Conservation (phyloP, 2,113 vertebrate species). For the Upupa epops region DNA sequence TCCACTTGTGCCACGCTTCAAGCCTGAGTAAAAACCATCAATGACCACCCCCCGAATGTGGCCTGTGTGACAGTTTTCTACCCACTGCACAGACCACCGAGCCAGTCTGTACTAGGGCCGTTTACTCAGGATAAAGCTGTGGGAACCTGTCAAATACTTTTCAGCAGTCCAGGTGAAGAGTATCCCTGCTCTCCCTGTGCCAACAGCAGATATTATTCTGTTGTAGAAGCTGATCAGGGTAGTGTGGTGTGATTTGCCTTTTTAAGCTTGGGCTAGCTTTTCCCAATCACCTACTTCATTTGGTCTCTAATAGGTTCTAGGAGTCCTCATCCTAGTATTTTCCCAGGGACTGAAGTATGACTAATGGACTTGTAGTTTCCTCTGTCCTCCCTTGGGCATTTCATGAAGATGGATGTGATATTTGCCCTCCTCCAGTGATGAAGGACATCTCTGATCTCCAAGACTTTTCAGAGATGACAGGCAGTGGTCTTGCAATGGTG, state of each 20-base stretch:
- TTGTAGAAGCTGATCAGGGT: background rate
- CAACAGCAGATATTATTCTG: background rate
- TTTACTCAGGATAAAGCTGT: background rate
- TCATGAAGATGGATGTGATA: background rate
- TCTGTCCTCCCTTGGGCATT: background rate
- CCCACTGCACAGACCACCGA: background rate
- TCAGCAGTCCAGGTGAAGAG: background rate
- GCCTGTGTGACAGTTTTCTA: background rate
- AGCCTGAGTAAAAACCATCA: background rate
- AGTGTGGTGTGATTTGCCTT: background rate
- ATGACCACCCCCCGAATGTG: background rate
- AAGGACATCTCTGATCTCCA: background rate
- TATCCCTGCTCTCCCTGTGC: background rate
- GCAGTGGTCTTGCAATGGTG: background rate
- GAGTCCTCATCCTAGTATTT: background rate
- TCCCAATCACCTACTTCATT: background rate
- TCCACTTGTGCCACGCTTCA: background rate
- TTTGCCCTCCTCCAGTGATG: background rate
- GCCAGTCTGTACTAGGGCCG: background rate
- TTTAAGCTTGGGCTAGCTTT: background rate
- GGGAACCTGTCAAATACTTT: background rate
- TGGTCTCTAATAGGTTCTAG: background rate
- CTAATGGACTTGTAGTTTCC: background rate
- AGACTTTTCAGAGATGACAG: background rate
- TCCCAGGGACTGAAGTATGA: background rate